Conservation (phyloP, 2,888 invertebrate genomes). For the Caenorhabditis sp. region DNA sequence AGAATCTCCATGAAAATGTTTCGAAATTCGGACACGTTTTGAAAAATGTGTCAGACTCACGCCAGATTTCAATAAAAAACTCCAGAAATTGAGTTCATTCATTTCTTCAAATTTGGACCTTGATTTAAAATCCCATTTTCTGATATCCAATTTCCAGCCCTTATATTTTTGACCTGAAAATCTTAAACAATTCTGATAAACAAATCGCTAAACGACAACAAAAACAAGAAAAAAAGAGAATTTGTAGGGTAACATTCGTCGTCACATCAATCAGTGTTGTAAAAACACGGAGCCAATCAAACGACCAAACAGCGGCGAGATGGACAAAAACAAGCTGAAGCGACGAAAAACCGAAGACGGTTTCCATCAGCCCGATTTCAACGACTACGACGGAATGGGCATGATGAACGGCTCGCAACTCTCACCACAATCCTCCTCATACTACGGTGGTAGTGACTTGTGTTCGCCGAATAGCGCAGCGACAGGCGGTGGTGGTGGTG, state of each 20-base stretch:
- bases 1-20: no score
- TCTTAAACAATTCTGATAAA: no score
- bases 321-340: constrained; percentile 11
- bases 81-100: no score
- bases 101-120: no score
- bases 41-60: no score
- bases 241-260: constrained; percentile 57
- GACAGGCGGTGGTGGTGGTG: not conserved
- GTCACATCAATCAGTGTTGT: constrained; percentile 61
- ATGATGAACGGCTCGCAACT: constrained; percentile 20
- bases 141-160: no score
- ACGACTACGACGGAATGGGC: not conserved
- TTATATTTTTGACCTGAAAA: no score
- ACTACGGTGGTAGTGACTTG: constrained; percentile 18
- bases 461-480: constrained; percentile 18
- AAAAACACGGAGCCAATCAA: constrained; percentile 45
- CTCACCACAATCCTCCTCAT: constrained; percentile 27
- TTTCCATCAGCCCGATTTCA: constrained; percentile 3
- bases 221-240: not conserved
- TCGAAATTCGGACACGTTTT: no score
- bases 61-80: no score
- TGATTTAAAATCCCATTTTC: no score
- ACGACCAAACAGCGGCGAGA: constrained; percentile 9
- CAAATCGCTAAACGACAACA: no score
- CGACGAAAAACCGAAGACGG: constrained; percentile 14